These are phyloP conservation scores for Gambusia holbrooki DNA, from an alignment of 2,113 vertebrate species.

Conservation along the genomic window DNA sequence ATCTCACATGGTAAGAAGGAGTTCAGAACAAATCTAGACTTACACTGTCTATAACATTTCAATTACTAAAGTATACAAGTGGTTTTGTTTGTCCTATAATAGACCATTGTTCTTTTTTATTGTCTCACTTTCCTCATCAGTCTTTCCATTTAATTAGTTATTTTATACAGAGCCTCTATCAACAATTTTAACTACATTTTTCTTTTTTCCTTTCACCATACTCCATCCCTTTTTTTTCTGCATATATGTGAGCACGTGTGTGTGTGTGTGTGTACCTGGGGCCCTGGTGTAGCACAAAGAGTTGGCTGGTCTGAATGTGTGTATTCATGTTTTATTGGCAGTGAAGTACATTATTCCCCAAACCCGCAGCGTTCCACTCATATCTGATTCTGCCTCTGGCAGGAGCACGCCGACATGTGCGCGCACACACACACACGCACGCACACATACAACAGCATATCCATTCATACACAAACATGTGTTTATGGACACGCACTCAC, in stretches of 20 bases:
- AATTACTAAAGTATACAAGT: neutral
- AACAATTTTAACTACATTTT: slow-evolving; percentile 14
- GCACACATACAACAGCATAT: slow-evolving; percentile 3
- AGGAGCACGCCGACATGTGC: slow-evolving; percentile 41
- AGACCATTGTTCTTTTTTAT: neutral
- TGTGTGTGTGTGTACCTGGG: slow-evolving; percentile 35
- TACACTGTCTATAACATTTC: neutral
- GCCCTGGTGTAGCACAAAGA: slow-evolving; percentile 56
- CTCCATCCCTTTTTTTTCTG: neutral
- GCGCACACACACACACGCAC: slow-evolving; percentile 19
- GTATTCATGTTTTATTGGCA: slow-evolving; percentile 83
- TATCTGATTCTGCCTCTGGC: slow-evolving; percentile 74
- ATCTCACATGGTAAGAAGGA: neutral
- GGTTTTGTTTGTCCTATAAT: neutral
- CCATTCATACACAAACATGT: slow-evolving; percentile 5
- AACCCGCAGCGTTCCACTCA: slow-evolving; percentile 77
- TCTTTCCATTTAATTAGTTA: slow-evolving; percentile 1
- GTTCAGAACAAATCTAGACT: neutral
- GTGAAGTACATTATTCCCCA: slow-evolving; percentile 75
- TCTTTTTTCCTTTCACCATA: slow-evolving; percentile 29
- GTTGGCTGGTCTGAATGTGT: slow-evolving; percentile 76
- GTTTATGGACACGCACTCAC: neutral
- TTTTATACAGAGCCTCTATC: slow-evolving; percentile 1
- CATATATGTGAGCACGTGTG: neutral
- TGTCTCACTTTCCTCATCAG: neutral